phyloP scores from a whole-genome alignment of 2,113 vertebrate genomes.

The Lampris incognitus region DNA sequence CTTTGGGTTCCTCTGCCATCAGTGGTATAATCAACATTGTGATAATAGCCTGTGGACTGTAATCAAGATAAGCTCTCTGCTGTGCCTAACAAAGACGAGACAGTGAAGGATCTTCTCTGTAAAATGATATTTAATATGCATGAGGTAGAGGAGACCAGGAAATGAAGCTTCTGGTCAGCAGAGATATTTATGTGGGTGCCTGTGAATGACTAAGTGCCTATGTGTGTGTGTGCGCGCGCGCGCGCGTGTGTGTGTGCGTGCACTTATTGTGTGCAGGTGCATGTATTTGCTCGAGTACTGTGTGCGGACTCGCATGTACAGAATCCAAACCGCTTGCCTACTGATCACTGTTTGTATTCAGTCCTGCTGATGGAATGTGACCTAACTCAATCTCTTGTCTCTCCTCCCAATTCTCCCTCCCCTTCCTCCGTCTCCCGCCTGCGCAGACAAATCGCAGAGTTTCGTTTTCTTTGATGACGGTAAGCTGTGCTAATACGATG shows the following conservation, averaged over 20 bases:
- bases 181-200: conserved; percentile 57
- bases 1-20: conserved; percentile 48
- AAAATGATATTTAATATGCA: conserved; percentile 77
- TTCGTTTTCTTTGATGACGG: conserved; percentile 84
- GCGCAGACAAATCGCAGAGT: conserved; percentile 80
- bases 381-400: conserved; percentile 56
- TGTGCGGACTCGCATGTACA: background rate
- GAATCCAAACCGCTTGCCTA: conserved; percentile 24
- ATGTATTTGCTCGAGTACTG: background rate
- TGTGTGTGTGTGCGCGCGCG: background rate
- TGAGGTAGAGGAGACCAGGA: conserved; percentile 73
- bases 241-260: conserved; percentile 6
- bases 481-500: conserved; percentile 77
- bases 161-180: conserved; percentile 72
- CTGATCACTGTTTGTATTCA: conserved; percentile 17
- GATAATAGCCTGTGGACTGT: conserved; percentile 67
- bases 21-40: conserved; percentile 71
- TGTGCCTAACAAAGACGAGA: conserved; percentile 54
- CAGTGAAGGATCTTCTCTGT: conserved; percentile 73
- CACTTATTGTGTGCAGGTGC: background rate
- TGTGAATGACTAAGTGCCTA: conserved; percentile 42
- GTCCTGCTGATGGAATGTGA: conserved; percentile 28
- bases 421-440: conserved; percentile 39
- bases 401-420: conserved; percentile 44
- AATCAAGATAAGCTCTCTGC: conserved; percentile 67